phyloP scores from a whole-genome alignment of 2,113 vertebrate species.

The Accipiter virgatus region DNA sequence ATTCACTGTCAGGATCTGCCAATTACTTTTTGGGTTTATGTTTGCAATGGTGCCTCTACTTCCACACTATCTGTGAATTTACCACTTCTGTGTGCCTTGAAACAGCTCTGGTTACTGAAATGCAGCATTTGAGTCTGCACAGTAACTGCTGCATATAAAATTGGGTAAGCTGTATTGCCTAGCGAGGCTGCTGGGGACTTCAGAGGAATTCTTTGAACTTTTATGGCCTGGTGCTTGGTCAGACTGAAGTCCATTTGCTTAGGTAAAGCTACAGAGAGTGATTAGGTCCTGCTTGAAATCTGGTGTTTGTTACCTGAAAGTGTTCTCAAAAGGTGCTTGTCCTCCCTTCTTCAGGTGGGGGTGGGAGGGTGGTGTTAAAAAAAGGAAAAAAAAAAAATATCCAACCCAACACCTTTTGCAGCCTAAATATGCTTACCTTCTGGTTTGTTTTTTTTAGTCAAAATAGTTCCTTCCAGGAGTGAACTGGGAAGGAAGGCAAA shows the following conservation, averaged over 20 bases:
- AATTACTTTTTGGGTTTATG: not conserved
- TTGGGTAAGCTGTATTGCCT: not conserved
- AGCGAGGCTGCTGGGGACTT: not conserved
- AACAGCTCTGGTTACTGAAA: not conserved
- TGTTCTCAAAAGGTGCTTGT: not conserved
- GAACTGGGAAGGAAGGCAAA: conserved; percentile 48
- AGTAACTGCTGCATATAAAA: not conserved
- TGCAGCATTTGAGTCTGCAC: not conserved
- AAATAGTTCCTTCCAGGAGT: conserved; percentile 49
- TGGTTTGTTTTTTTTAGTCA: not conserved
- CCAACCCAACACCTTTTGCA: not conserved
- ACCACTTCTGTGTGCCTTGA: not conserved
- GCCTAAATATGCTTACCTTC: not conserved
- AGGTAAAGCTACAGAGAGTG: not conserved
- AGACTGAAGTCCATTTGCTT: not conserved
- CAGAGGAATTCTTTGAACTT: not conserved
- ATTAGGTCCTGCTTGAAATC: not conserved
- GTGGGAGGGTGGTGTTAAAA: not conserved
- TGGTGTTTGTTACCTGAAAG: not conserved
- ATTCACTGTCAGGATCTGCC: not conserved
- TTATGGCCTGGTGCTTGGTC: not conserved
- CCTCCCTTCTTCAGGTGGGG: not conserved
- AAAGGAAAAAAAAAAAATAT: not conserved
- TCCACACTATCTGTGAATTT: not conserved
- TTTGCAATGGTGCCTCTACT: not conserved